phyloP scores from a whole-genome alignment of 2,113 vertebrate species.

The Sisor rabdophorus region DNA sequence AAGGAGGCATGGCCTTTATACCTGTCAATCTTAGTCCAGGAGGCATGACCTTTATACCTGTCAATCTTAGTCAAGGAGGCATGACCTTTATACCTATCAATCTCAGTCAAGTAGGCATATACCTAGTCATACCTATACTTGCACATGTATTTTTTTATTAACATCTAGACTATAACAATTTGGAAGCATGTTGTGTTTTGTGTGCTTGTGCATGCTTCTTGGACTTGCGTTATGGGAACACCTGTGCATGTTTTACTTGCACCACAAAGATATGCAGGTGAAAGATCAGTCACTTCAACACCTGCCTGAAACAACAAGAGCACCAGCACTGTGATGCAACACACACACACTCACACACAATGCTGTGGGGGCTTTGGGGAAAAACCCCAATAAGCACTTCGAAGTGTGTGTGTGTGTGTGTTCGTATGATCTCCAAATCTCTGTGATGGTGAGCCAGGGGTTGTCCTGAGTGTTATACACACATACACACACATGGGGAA shows the following conservation, averaged over 20 bases:
- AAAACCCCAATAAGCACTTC: slow-evolving; percentile 34
- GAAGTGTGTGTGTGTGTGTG: slow-evolving; percentile 42
- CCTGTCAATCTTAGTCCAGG: too few relatives aligned
- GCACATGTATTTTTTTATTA: neutral
- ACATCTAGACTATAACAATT: neutral
- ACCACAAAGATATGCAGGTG: slow-evolving; percentile 45
- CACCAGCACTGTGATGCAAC: slow-evolving; percentile 27
- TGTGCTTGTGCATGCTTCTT: slow-evolving; percentile 18
- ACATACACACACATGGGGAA: slow-evolving; percentile 41
- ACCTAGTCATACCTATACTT: too few relatives aligned
- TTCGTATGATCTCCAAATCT: slow-evolving; percentile 65
- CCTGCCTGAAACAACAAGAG: slow-evolving; percentile 42
- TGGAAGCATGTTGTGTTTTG: slow-evolving; percentile 21
- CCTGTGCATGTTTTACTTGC: slow-evolving; percentile 39
- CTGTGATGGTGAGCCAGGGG: slow-evolving; percentile 77
- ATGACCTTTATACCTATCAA: neutral
- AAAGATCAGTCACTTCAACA: slow-evolving; percentile 50
- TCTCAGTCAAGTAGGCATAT: neutral
- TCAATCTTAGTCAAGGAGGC: too few relatives aligned
- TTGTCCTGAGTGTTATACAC: slow-evolving; percentile 68
- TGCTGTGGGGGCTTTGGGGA: slow-evolving; percentile 35
- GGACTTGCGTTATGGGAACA: slow-evolving; percentile 31
- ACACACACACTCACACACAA: slow-evolving; percentile 30
- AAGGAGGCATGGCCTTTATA: too few relatives aligned
- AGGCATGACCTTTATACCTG: too few relatives aligned